phyloP scores from a whole-genome alignment of 2,113 vertebrate genomes.

The Numenius arquata region DNA sequence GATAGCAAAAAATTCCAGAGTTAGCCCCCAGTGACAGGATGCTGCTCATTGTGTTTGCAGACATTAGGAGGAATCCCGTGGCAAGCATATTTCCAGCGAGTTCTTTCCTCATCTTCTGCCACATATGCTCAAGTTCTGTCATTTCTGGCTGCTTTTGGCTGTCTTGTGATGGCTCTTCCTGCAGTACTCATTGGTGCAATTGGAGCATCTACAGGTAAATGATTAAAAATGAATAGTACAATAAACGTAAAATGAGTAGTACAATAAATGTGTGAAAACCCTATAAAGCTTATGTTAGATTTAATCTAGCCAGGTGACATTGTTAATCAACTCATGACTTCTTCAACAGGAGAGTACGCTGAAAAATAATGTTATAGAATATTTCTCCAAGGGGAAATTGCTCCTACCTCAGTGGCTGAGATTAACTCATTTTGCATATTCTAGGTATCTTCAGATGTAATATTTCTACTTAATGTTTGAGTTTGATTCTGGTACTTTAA shows the following conservation, averaged over 20 bases:
- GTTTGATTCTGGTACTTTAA: not conserved
- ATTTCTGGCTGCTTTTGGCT: slow-evolving; percentile 93
- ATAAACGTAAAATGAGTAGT: not conserved
- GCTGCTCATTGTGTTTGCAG: slow-evolving; percentile 66
- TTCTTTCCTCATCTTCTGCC: slow-evolving; percentile 96
- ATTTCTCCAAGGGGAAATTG: not conserved
- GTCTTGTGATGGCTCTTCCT: slow-evolving; percentile 93
- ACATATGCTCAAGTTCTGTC: slow-evolving; percentile 96
- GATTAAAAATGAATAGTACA: not conserved
- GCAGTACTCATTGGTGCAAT: slow-evolving; percentile 93
- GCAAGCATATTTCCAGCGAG: slow-evolving; percentile 98
- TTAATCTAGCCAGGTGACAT: not conserved
- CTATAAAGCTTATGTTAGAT: not conserved
- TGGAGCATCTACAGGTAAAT: slow-evolving; percentile 92
- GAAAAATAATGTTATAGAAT: not conserved
- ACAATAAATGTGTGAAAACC: not conserved
- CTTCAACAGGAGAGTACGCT: not conserved
- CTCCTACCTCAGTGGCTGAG: not conserved
- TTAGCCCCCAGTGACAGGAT: not conserved
- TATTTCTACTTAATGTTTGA: not conserved
- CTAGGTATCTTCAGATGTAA: not conserved
- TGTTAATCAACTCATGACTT: not conserved
- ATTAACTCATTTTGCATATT: not conserved
- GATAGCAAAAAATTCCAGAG: not conserved
- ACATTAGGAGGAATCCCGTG: slow-evolving; percentile 96